Conservation (phyloP, 1,140 invertebrate species). For the Heliconius hewitsoni region DNA sequence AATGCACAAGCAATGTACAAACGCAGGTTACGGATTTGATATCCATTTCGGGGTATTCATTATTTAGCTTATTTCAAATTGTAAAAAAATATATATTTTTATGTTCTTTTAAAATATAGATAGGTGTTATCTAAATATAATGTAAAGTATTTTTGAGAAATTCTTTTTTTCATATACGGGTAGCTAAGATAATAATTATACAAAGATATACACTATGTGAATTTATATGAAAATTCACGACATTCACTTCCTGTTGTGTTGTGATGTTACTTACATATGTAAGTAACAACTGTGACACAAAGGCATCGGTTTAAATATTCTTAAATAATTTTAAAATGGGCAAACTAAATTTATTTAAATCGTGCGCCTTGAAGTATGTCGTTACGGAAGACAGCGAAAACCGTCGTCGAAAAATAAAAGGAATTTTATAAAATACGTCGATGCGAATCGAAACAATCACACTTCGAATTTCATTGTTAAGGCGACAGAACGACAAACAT, state of each 20-base stretch:
- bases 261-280: background rate
- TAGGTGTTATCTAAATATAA: too few species aligned
- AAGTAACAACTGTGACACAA: background rate
- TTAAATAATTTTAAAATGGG: constrained; percentile 17
- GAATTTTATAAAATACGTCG: constrained; percentile 70
- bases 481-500: constrained; percentile 57
- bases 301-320: background rate
- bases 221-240: background rate
- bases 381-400: constrained; percentile 45
- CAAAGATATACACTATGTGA: too few species aligned
- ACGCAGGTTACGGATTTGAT: background rate
- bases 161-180: too few species aligned
- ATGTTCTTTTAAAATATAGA: too few species aligned
- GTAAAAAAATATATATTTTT: too few species aligned
- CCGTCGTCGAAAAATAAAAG: constrained; percentile 59
- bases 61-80: too few species aligned
- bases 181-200: too few species aligned
- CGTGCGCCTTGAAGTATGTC: constrained; percentile 46
- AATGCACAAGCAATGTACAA: background rate
- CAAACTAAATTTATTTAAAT: constrained; percentile 42
- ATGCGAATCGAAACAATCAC: constrained; percentile 70
- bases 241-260: background rate
- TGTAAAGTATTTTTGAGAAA: too few species aligned
- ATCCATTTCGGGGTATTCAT: too few species aligned
- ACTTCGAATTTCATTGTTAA: constrained; percentile 66